These are phyloP conservation scores for Bombylius discolor DNA, from an alignment of 2,888 invertebrate species.

Conservation along the genomic window DNA sequence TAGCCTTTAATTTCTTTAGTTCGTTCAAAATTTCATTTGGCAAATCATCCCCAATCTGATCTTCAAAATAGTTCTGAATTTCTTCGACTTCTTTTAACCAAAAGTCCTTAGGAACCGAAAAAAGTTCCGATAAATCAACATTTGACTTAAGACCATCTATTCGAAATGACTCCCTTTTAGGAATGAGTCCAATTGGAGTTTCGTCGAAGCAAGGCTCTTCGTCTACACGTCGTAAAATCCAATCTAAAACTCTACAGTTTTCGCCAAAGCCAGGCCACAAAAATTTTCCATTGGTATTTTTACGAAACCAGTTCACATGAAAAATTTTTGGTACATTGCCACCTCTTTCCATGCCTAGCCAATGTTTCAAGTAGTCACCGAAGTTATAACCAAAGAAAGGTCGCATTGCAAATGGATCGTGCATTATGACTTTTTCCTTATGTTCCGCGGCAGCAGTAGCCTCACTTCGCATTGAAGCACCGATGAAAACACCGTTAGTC, in stretches of 20 bases:
- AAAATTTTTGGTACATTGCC: slow-evolving; percentile 81
- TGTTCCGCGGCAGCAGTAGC: slow-evolving; percentile 98
- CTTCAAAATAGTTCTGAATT: slow-evolving; percentile 76
- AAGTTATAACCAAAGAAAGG: slow-evolving; percentile 99
- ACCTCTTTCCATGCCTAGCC: slow-evolving; percentile 71
- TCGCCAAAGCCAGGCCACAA: slow-evolving; percentile 99
- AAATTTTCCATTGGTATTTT: slow-evolving; percentile 71
- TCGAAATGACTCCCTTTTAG: slow-evolving; percentile 50
- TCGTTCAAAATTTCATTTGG: slow-evolving; percentile 62
- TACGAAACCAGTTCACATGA: slow-evolving; percentile 99
- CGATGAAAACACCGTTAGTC: slow-evolving; percentile 93
- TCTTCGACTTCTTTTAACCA: slow-evolving; percentile 76
- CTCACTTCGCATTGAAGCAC: slow-evolving; percentile 89
- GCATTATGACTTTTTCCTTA: slow-evolving; percentile 82
- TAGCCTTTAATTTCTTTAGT: slow-evolving; percentile 44
- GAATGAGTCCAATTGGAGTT: slow-evolving; percentile 64
- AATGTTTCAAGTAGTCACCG: slow-evolving; percentile 86
- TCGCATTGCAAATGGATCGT: slow-evolving; percentile 98
- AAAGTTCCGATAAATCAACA: slow-evolving; percentile 65
- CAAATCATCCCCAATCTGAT: slow-evolving; percentile 80
- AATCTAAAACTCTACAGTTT: slow-evolving; percentile 90
- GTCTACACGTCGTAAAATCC: slow-evolving; percentile 81
- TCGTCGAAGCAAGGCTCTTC: slow-evolving; percentile 55
- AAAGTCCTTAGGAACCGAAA: slow-evolving; percentile 76
- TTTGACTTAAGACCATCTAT: slow-evolving; percentile 51